Percentiles rank a stretch among this genome's conserved stretches.
Conservation (phyloP, 2,113 vertebrate genomes). For the Cavia porcellus region DNA sequence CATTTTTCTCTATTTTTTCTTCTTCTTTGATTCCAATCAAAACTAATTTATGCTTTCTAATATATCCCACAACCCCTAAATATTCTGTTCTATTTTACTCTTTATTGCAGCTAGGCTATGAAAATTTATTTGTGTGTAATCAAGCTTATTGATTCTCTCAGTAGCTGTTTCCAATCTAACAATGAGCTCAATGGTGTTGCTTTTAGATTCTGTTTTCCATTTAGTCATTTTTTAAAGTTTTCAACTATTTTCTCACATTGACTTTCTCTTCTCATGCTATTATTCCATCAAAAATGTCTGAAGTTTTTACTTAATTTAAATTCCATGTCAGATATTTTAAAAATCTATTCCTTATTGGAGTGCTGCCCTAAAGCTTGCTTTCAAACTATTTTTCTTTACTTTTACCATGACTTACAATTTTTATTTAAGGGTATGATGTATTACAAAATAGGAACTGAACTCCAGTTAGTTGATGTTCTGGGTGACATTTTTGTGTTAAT, state of each 20-base stretch:
- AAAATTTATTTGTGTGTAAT: background rate
- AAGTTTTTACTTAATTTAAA: background rate
- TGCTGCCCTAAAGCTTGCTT: background rate
- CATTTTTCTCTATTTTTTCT: background rate
- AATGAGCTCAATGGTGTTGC: background rate
- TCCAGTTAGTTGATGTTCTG: no score
- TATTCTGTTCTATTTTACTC: background rate
- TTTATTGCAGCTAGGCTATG: background rate
- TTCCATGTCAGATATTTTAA: background rate
- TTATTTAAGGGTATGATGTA: background rate
- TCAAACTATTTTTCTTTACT: background rate
- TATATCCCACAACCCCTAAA: background rate
- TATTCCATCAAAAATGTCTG: background rate
- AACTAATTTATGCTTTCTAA: background rate
- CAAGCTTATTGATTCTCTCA: background rate
- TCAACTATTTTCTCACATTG: background rate
- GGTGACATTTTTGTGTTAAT: background rate
- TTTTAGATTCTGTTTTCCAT: background rate
- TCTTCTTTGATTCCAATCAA: background rate
- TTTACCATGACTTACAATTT: background rate
- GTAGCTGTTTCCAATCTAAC: background rate
- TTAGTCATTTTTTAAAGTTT: background rate
- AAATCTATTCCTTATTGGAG: background rate
- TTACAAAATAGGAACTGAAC: background rate
- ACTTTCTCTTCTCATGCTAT: background rate